Conservation (phyloP, 2,797 vertebrate genomes). For the Etheostoma perlongum region DNA sequence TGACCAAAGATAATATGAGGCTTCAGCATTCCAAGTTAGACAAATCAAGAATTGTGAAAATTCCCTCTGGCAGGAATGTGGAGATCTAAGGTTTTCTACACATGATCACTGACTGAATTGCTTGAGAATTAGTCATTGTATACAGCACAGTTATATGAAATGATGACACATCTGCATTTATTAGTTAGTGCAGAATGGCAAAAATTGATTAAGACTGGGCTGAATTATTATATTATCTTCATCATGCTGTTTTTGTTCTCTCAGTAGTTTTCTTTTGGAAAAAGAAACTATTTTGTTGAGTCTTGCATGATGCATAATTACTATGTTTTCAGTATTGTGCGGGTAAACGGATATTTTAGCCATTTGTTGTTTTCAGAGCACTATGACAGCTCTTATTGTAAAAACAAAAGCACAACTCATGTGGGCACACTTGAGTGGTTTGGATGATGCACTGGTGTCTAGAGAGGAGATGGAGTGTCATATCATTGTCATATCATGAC, state of each 20-base stretch:
- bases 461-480: not conserved
- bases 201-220: not conserved
- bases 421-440: constrained; percentile 1
- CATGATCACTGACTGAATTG: not conserved
- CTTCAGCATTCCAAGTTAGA: not conserved
- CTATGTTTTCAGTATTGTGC: not conserved
- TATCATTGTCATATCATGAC: not conserved
- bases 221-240: not conserved
- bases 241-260: not conserved
- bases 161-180: not conserved
- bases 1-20: not conserved
- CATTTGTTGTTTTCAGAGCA: too few species aligned
- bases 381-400: not conserved
- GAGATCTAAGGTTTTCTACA: not conserved
- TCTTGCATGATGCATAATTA: not conserved
- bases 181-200: not conserved
- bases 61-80: not conserved
- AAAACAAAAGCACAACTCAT: not conserved
- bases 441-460: not conserved
- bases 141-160: not conserved
- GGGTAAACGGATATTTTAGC: too few species aligned
- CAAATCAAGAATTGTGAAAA: not conserved
- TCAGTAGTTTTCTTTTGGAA: not conserved
- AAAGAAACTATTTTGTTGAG: not conserved
- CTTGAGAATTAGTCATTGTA: not conserved